These are phyloP conservation scores for Chauna torquata DNA, from an alignment of 2,113 vertebrate genomes.

Conservation along the genomic window DNA sequence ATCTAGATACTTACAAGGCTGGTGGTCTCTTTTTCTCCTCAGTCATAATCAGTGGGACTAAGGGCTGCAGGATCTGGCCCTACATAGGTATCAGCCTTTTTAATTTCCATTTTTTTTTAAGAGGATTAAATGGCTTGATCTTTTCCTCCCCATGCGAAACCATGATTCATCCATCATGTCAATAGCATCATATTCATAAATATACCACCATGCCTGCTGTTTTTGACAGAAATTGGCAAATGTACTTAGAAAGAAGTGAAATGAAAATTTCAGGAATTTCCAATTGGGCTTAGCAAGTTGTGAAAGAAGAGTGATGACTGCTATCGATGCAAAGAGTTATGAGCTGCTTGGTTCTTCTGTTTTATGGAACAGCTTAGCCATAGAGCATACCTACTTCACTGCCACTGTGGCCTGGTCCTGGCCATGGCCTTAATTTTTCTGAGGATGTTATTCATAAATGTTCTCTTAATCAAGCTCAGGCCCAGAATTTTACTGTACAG, in stretches of 20 bases:
- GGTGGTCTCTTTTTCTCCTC: background rate
- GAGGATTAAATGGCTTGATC: background rate
- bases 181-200: constrained; percentile 18
- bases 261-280: constrained; percentile 58
- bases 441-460: constrained; percentile 86
- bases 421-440: constrained; percentile 69
- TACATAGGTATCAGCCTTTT: background rate
- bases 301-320: constrained; percentile 48
- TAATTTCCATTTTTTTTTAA: background rate
- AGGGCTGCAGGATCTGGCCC: background rate
- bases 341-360: constrained; percentile 45
- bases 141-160: background rate
- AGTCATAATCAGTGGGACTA: background rate
- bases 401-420: constrained; percentile 20
- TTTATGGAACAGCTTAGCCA: constrained; percentile 41
- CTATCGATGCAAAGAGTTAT: constrained; percentile 52
- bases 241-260: constrained; percentile 10
- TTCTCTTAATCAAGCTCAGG: constrained; percentile 86
- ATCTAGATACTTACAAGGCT: background rate
- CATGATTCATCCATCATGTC: background rate
- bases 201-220: background rate
- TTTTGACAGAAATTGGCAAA: constrained; percentile 9
- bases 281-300: background rate
- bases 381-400: background rate
- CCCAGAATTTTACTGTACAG: constrained; percentile 68